A percentile compares a stretch with the other conserved stretches of the same genome.
Conservation (phyloP, 2,888 invertebrate species). For the Cinara cedri region DNA sequence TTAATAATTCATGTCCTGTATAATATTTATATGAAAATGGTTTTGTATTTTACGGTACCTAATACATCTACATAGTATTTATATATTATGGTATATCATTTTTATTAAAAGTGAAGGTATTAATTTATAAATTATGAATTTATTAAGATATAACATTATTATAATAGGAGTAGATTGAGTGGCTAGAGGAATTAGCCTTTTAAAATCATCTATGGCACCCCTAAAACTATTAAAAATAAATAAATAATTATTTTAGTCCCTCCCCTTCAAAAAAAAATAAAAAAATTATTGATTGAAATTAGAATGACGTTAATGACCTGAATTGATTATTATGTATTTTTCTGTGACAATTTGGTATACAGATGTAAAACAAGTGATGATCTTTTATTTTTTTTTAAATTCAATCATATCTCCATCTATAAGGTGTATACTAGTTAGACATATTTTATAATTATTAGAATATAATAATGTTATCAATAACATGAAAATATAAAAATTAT, state of each 20-base stretch:
- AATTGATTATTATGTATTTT: too few relatives aligned
- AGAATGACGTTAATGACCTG: too few relatives aligned
- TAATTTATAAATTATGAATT: background rate
- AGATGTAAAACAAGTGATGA: too few relatives aligned
- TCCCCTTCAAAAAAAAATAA: too few relatives aligned
- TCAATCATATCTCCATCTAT: background rate
- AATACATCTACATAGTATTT: background rate
- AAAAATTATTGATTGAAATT: too few relatives aligned
- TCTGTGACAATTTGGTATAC: too few relatives aligned
- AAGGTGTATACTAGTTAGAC: background rate
- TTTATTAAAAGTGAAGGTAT: background rate
- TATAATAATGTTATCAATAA: background rate
- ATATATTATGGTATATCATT: background rate
- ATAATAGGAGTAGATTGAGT: too few relatives aligned
- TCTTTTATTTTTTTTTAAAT: too few relatives aligned
- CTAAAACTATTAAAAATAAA: too few relatives aligned
- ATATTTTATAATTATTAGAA: background rate
- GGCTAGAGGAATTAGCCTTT: too few relatives aligned
- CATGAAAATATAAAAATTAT: background rate
- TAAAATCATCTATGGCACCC: too few relatives aligned
- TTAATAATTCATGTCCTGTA: conserved; percentile 3
- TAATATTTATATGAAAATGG: background rate
- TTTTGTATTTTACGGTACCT: background rate
- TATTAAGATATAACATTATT: background rate
- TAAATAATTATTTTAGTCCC: too few relatives aligned